Base-by-base conservation (phyloP, 2,888 invertebrate species). In the Psylliodes chrysocephalus region DNA sequence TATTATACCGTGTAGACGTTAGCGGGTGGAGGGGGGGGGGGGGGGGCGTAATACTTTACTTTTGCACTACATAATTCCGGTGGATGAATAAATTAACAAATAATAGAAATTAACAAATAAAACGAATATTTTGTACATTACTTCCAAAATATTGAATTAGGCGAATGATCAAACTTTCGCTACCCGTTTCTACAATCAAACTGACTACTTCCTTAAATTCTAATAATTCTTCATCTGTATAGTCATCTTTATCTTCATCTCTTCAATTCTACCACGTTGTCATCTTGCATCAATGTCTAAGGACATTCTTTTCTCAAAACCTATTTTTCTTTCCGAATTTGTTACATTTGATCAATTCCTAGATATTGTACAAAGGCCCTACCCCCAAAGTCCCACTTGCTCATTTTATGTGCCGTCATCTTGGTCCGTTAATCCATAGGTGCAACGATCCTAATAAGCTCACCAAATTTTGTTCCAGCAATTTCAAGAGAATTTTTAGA, bases 321-420 rank as follows among this genome's bases (percentile, higher is more conserved):
- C 33, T 6, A n/a, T 22, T 22, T 6, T 6, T 22, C n/a, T 22
- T 22, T 22, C 22, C 22, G 22, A 22, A 33, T 33, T 33, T 5
- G n/a, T 5, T 8, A n/a, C 33, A 33, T 33, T 33, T 33, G 4
- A 28, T 33, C 33, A 33, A 22, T 33, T 33, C 33, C 33, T 6
- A 33, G 8, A 33, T 2, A 33, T 33, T 33, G 33, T n/a, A 33
- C 22, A 22, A n/a, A 33, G 3, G 3, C 10, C 33, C 33, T n/a
- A 33, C 10, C 33, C 33, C 33, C 10, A n/a, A n/a, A n/a, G 33
- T 33, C 33, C n/a, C 33, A 33, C 22, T 22, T 22, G 22, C 22
- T 2, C 22, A 22, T 22, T 6, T n/a, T 4, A 22, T 6, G 22
- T 22, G 40, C 52, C 28, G 70, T 69, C 70, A 70, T 54, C 69